Evolutionary conservation across 2,888 invertebrate genomes (phyloP), one percentile per base, ranked within the genome.

Genomic region (Himalopsyche tibetana): DNA sequence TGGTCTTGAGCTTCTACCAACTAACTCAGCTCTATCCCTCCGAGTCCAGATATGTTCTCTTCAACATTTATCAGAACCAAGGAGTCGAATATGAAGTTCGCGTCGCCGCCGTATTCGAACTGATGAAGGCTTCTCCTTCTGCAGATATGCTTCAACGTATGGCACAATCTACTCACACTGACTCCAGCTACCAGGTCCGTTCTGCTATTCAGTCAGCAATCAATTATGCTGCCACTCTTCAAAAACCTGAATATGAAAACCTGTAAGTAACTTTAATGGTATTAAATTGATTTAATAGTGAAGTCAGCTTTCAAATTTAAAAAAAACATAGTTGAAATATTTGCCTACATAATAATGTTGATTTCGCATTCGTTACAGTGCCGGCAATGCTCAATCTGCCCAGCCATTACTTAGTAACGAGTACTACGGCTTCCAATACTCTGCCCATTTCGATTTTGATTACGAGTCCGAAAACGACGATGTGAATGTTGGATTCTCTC

Each of bases 151-250:
- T 95, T 36, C 94, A 94, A 90, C 91, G 93, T 85, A 94, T 95
- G 92, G 95, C 95, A 15, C 90, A 92, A 88, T 92, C 92, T 89
- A 94, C 94, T 19, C 92, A 94, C 87, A 89, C 90, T 40, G 95
- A 95, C 89, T 89, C 90, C 19, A 93, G 91, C 89, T 91, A 91
- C 81, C 92, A 94, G 56, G 94, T 95, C 3, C 93, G 93, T 89
- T 91, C 94, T 51, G 94, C 93, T 8, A 93, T 95, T 5, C 93
- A 93, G 89, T 92, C 94, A 12, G 90, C 92, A 6, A 93, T 95
- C 87, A 90, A 92, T 89, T 90, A 90, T 79, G 92, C 93, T 19
- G 91, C 93, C 55, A 63, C 91, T 69, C 90, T 94, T 19, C 88
- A 90, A 56, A 89, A 88, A 19, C 89, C 90, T 0, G 90, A 91